Evolutionary conservation across 1,140 invertebrate species (phyloP), one percentile per base, ranked within the genome.

Genomic region (Lucilia cuprina): DNA sequence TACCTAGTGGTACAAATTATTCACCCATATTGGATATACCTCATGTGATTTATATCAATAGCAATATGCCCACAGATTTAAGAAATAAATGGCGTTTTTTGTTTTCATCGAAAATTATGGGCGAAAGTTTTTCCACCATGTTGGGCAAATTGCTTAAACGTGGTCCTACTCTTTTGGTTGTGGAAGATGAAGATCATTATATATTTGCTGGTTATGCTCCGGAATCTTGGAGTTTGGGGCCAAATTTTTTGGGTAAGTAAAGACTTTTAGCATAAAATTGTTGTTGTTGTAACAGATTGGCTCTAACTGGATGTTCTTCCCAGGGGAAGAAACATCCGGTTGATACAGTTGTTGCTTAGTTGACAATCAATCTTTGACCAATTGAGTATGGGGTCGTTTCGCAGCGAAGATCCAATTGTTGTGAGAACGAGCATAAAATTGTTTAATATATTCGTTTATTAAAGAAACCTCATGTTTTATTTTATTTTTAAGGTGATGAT

Each of bases 171-270:
- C 91, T 97, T 1, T 91, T 97, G 3, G 94, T 97, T 77, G 91
- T 97, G 2, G 95, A 96, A 89, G 96, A 98, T 87, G 94, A 93
- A 77, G 93, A 94, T 86, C 96, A 96, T n/a, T 93, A 96, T 88
- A 94, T 97, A 5, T 98, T 98, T 92, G 97, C 97, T 13, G 97
- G 96, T 50, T 98, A 96, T 92, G 96, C 96, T 0, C 93, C 96
- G 0, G 92, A 94, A 49, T 94, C 94, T 84, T 98, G 97, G 96
- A 88, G 92, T 0, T 86, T 95, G 2, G 93, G 94, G 60, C 94
- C 96, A 10, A 94, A 94, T 86, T 97, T 91, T 84, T 82, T 83
- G 8, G 90, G 90, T 86, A 77, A n/a, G 83, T 50, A 60, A 30
- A 30, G 25, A 30, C 25, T 30, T 30, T 30, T 30, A 30, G 25